Percentiles rank a stretch among this genome's conserved stretches.
phyloP scores from a whole-genome alignment of 2,113 vertebrate genomes.

The Pygoscelis antarcticus region DNA sequence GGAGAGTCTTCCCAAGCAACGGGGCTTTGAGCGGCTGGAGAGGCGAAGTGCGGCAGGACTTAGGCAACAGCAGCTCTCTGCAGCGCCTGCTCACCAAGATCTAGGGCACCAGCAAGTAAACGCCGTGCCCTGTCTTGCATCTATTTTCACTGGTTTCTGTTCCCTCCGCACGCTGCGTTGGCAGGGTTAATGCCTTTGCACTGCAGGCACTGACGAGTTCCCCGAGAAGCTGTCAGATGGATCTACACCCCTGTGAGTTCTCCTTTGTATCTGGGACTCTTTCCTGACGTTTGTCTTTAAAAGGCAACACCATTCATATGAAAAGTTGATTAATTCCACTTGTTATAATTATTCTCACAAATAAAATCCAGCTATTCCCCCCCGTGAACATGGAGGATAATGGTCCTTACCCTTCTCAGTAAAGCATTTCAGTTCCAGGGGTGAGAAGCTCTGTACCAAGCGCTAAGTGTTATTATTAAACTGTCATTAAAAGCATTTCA shows the following conservation, averaged over 20 bases:
- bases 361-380: slow-evolving; percentile 15
- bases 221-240: slow-evolving; percentile 12
- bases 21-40: not conserved
- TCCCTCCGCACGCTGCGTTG: not conserved
- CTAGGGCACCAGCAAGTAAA: not conserved
- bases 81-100: not conserved
- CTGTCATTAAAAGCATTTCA: slow-evolving; percentile 48
- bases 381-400: not conserved
- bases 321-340: slow-evolving; percentile 55
- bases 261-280: not conserved
- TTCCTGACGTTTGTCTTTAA: not conserved
- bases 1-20: not conserved
- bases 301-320: not conserved
- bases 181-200: not conserved
- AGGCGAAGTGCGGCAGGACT: not conserved
- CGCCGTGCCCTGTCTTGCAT: accelerated
- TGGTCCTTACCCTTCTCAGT: not conserved
- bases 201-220: not conserved
- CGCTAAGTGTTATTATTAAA: slow-evolving; percentile 38
- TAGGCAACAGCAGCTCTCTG: not conserved
- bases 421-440: not conserved
- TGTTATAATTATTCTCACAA: slow-evolving; percentile 32
- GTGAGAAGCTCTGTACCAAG: slow-evolving; percentile 20
- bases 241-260: not conserved
- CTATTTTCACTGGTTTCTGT: not conserved